These are phyloP conservation scores for Bactericera cockerelli DNA, from an alignment of 1,140 invertebrate species.

Conservation along the genomic window DNA sequence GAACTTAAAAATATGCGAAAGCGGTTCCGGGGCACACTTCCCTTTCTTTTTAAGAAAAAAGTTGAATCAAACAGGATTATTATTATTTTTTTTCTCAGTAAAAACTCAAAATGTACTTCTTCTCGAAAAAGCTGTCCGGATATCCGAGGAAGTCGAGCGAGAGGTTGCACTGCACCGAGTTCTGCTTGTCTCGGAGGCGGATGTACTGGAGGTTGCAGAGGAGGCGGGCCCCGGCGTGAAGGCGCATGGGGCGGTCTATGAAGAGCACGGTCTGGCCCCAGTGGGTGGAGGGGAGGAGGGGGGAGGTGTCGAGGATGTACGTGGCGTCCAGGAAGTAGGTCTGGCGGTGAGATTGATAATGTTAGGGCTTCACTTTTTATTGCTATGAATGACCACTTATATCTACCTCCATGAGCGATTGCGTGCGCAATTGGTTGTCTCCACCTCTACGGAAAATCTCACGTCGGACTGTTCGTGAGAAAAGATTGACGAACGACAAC, in stretches of 20 bases:
- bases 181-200: background rate
- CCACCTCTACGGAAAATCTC: no score
- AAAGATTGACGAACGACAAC: no score
- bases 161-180: background rate
- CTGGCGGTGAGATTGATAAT: no score
- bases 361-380: no score
- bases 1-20: slow-evolving; percentile 36
- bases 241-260: slow-evolving; percentile 29
- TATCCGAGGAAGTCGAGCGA: background rate
- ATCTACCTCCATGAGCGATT: no score
- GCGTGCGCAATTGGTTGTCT: no score
- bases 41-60: no score
- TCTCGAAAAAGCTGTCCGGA: background rate
- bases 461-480: no score
- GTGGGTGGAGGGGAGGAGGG: slow-evolving; percentile 40
- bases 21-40: slow-evolving; percentile 28
- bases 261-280: slow-evolving; percentile 59
- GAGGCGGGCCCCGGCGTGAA: slow-evolving; percentile 28
- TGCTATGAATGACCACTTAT: no score
- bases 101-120: background rate
- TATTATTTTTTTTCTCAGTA: background rate
- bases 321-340: slow-evolving; percentile 13
- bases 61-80: no score
- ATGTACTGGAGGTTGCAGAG: background rate
- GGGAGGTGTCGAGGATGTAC: slow-evolving; percentile 31